Evolutionary conservation across 1,140 invertebrate species (phyloP).

Genomic region (Drosophila malerkotliana): DNA sequence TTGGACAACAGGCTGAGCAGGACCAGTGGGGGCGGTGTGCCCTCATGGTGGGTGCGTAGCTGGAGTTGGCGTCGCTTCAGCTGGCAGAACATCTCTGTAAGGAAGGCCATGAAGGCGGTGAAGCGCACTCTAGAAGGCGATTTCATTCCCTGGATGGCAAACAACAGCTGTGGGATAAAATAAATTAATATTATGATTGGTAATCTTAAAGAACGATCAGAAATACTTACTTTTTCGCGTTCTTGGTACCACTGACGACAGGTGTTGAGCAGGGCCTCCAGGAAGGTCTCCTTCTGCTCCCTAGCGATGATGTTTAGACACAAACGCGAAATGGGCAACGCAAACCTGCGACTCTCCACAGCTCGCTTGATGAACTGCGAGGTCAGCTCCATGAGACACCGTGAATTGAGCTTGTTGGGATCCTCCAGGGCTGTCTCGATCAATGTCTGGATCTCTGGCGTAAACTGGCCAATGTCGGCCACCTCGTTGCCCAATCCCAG

Average conservation of each 20-base stretch:
- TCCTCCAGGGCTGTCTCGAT: constrained; percentile 90
- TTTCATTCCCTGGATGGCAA: constrained; percentile 81
- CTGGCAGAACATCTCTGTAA: constrained; percentile 95
- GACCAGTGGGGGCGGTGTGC: constrained; percentile 89
- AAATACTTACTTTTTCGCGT: constrained; percentile 86
- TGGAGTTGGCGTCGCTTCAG: constrained; percentile 90
- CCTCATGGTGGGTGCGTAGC: constrained; percentile 87
- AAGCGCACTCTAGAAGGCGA: constrained; percentile 86
- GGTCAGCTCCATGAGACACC: constrained; percentile 93
- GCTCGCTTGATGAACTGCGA: constrained; percentile 91
- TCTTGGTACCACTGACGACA: constrained; percentile 96
- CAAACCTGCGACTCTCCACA: constrained; percentile 91
- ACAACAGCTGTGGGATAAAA: constrained; percentile 59
- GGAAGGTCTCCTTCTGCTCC: constrained; percentile 93
- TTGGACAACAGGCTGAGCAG: constrained; percentile 92
- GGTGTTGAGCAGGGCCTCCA: constrained; percentile 94
- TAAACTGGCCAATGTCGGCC: constrained; percentile 90
- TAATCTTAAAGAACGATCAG: not conserved
- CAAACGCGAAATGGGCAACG: constrained; percentile 91
- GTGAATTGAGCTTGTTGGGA: constrained; percentile 90
- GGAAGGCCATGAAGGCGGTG: constrained; percentile 93
- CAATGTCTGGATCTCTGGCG: constrained; percentile 88
- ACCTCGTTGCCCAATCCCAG: constrained; percentile 86
- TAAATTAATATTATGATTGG: not conserved
- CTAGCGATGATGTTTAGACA: constrained; percentile 94